A percentile compares a stretch with the other conserved stretches of the same genome.
Conservation (phyloP, 1,140 invertebrate species). For the Megalonaias nervosa region DNA sequence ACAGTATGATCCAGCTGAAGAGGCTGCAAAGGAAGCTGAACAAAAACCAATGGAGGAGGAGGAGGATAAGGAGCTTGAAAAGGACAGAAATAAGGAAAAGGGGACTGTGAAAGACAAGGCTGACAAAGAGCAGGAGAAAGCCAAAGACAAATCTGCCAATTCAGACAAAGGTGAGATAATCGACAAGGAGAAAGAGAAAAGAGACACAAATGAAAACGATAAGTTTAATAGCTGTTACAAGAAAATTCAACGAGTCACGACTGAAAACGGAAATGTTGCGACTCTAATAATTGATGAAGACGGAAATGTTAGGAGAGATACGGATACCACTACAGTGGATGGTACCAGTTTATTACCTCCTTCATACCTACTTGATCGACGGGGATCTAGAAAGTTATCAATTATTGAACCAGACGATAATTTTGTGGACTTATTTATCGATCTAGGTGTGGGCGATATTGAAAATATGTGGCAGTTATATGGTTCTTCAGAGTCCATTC, state of each 20-base stretch:
- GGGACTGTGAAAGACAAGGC: slow-evolving; percentile 12
- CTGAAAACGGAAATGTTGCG: not conserved
- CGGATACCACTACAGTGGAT: slow-evolving; percentile 9
- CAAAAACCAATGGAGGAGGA: slow-evolving; percentile 14
- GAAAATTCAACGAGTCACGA: not conserved
- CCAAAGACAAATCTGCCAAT: slow-evolving; percentile 20
- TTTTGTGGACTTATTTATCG: slow-evolving; percentile 60
- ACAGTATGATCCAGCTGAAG: slow-evolving; percentile 44
- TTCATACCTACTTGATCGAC: no score
- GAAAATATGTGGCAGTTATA: slow-evolving; percentile 33
- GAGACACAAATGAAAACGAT: slow-evolving; percentile 5
- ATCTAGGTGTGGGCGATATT: slow-evolving; percentile 51
- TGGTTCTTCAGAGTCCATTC: slow-evolving; percentile 41
- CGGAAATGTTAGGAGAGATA: not conserved
- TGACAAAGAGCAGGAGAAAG: slow-evolving; percentile 25
- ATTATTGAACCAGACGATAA: slow-evolving; percentile 41
- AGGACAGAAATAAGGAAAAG: slow-evolving; percentile 26
- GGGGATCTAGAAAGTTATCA: slow-evolving; percentile 1
- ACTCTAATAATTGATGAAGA: not conserved
- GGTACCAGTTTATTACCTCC: not conserved
- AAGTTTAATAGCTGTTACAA: not conserved
- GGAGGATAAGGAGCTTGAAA: slow-evolving; percentile 38
- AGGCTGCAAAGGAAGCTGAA: slow-evolving; percentile 39
- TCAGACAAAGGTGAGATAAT: slow-evolving; percentile 33
- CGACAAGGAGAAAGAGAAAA: slow-evolving; percentile 32